These are phyloP conservation scores for Mareca strepera DNA, from an alignment of 2,797 vertebrate genomes.

Conservation along the genomic window DNA sequence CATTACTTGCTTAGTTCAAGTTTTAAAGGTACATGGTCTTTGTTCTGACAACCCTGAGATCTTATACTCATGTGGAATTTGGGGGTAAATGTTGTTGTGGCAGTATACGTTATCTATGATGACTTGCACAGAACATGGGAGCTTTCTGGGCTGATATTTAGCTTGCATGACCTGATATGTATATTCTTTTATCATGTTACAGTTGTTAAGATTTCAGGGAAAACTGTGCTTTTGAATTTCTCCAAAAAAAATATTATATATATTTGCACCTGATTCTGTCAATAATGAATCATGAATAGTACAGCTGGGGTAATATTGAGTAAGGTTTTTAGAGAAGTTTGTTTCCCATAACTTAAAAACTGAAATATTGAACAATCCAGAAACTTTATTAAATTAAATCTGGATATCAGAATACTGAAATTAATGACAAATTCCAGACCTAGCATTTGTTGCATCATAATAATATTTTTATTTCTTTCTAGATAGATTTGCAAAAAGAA, in stretches of 20 bases:
- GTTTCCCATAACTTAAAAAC: not conserved
- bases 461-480: not conserved
- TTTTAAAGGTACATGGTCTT: not conserved
- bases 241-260: not conserved
- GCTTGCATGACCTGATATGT: not conserved
- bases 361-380: not conserved
- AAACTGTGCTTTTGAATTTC: not conserved
- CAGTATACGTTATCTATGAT: not conserved
- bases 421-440: not conserved
- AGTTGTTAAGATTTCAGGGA: not conserved
- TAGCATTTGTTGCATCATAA: not conserved
- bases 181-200: not conserved
- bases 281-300: not conserved
- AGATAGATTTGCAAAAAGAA: not conserved
- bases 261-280: not conserved
- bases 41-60: not conserved
- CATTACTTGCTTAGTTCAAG: not conserved
- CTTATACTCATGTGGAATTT: not conserved
- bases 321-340: not conserved
- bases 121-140: not conserved
- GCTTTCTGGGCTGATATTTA: not conserved
- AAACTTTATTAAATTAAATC: not conserved
- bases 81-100: not conserved
- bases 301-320: not conserved
- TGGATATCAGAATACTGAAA: not conserved